Conservation (phyloP, 2,888 invertebrate species). For the Amphiduros pacificus region DNA sequence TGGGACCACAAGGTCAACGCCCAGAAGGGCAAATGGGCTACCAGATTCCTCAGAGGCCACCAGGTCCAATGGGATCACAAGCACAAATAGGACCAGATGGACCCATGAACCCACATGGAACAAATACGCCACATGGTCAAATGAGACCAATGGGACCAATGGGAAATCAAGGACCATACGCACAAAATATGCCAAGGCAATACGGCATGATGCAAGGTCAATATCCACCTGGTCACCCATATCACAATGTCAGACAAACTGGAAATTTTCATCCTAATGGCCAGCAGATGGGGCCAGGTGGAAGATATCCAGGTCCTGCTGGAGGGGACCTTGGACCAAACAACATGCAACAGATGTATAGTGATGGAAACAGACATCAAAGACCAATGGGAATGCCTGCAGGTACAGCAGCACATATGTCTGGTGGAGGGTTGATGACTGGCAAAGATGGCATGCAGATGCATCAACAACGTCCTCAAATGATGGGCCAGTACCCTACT, state of each 20-base stretch:
- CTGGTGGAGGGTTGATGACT: too few species aligned
- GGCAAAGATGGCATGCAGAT: too few species aligned
- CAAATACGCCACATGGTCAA: neutral
- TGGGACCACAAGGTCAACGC: neutral
- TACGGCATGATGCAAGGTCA: too few species aligned
- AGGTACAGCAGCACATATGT: too few species aligned
- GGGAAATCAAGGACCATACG: neutral
- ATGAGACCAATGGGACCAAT: conserved; percentile 1
- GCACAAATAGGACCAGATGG: too few species aligned
- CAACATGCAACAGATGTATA: too few species aligned
- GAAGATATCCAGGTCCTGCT: neutral
- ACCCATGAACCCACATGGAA: too few species aligned
- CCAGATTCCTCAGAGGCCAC: neutral
- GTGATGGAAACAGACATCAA: neutral
- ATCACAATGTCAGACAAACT: neutral
- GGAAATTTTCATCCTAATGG: neutral
- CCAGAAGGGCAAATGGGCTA: neutral
- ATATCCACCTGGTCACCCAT: too few species aligned
- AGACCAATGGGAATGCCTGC: neutral
- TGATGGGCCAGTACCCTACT: neutral
- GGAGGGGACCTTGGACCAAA: neutral
- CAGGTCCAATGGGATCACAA: neutral
- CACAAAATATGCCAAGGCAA: too few species aligned
- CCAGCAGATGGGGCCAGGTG: neutral
- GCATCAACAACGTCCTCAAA: neutral